These are phyloP conservation scores for Toxostoma redivivum DNA, from an alignment of 2,113 vertebrate species.

Conservation along the genomic window DNA sequence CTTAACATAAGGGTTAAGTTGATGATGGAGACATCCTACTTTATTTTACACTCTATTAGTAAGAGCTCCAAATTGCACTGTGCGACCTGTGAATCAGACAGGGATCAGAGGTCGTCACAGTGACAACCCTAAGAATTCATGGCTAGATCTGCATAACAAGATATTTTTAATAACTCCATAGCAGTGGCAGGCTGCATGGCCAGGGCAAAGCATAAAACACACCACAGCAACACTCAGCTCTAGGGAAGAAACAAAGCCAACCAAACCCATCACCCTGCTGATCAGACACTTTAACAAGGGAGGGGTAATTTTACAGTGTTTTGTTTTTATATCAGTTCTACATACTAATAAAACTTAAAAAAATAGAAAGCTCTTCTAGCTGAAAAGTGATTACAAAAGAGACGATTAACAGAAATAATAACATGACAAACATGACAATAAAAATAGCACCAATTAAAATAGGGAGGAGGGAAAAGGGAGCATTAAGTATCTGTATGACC, in stretches of 20 bases:
- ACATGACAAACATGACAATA: background rate
- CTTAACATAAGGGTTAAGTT: conserved; percentile 52
- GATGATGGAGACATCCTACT: conserved; percentile 25
- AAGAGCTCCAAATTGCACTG: conserved; percentile 51
- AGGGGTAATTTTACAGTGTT: background rate
- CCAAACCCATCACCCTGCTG: background rate
- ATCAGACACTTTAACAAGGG: background rate
- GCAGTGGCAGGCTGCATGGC: background rate
- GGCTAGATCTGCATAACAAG: conserved; percentile 51
- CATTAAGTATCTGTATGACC: background rate
- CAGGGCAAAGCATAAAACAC: background rate
- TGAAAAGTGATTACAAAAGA: background rate
- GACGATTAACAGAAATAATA: background rate
- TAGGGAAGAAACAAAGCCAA: background rate
- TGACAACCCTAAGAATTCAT: conserved; percentile 22
- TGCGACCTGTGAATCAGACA: background rate
- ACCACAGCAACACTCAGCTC: background rate
- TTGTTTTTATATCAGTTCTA: background rate
- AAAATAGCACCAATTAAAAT: background rate
- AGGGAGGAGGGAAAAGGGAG: background rate
- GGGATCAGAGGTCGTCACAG: conserved; percentile 35
- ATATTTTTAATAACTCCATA: conserved; percentile 36
- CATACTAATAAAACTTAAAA: background rate
- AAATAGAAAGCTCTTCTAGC: background rate
- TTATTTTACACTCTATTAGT: conserved; percentile 58